A percentile compares a stretch with the other conserved stretches of the same genome.
Conservation (phyloP, 2,113 vertebrate species). For the Pteronura brasiliensis region DNA sequence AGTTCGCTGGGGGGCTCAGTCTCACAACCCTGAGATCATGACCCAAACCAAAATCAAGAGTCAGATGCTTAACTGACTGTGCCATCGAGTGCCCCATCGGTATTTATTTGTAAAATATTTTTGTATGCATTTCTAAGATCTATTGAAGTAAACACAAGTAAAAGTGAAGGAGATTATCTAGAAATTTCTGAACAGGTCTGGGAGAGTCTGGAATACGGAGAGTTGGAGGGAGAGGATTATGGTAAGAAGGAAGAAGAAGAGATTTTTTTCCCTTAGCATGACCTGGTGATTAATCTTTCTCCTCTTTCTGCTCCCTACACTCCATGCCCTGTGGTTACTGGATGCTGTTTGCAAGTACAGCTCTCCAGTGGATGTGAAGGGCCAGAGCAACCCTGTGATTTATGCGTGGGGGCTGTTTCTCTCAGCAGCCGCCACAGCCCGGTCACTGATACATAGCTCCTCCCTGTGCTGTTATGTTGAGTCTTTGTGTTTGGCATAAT, state of each 20-base stretch:
- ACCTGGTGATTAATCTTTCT: neutral
- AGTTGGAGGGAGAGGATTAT: neutral
- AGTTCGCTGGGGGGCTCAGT: neutral
- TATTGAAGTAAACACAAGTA: neutral
- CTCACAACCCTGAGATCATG: neutral
- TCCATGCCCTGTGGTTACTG: constrained; percentile 82
- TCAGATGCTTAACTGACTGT: neutral
- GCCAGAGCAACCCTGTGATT: constrained; percentile 82
- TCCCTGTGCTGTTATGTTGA: neutral
- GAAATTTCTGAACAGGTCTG: neutral
- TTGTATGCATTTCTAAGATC: neutral
- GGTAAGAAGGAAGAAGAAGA: neutral
- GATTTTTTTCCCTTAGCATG: neutral
- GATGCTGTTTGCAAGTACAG: constrained; percentile 70
- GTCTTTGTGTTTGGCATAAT: neutral
- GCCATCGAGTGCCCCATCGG: neutral
- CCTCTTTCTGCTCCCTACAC: neutral
- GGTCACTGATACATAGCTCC: constrained; percentile 75
- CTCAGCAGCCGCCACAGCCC: constrained; percentile 80
- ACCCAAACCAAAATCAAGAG: neutral
- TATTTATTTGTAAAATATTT: neutral
- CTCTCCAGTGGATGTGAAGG: constrained; percentile 73
- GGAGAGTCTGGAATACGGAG: neutral
- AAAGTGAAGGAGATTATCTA: neutral
- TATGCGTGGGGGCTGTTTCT: constrained; percentile 76